These are phyloP conservation scores for Acrossocheilus fasciatus DNA, from an alignment of 2,797 vertebrate genomes.

Conservation along the genomic window DNA sequence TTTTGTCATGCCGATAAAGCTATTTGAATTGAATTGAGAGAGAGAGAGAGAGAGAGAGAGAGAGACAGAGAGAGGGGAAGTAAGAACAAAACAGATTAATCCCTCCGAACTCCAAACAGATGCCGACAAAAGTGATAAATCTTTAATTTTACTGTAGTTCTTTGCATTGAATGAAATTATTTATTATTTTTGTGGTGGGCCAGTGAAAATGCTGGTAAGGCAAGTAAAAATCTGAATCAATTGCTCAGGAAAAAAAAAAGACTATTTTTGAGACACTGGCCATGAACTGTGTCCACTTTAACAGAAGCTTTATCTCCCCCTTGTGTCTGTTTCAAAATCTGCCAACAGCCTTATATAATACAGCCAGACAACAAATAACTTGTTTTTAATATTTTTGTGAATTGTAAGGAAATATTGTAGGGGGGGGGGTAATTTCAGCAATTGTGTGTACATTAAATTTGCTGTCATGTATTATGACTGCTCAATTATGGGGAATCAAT, in stretches of 20 bases:
- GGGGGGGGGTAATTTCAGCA: neutral
- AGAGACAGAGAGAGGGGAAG: too few species aligned
- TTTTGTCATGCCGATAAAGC: too few species aligned
- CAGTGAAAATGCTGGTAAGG: neutral
- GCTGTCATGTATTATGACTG: neutral
- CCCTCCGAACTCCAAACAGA: neutral
- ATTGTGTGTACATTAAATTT: neutral
- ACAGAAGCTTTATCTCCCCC: slow-evolving; percentile 30
- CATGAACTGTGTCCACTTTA: neutral
- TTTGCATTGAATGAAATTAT: neutral
- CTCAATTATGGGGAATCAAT: neutral
- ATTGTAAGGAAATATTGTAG: neutral
- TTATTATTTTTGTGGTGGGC: neutral
- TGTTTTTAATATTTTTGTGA: neutral
- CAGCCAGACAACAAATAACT: neutral
- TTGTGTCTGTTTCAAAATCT: slow-evolving; percentile 28
- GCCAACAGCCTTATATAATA: slow-evolving; percentile 2
- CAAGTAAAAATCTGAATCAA: neutral
- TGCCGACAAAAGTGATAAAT: neutral
- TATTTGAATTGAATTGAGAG: too few species aligned
- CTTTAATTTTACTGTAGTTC: neutral
- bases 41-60: too few species aligned
- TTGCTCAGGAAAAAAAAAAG: neutral
- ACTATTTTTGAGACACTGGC: neutral
- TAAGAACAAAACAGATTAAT: neutral